Percentiles rank a stretch among this genome's conserved stretches.
Conservation (phyloP, 2,797 vertebrate species). For the Natrix natrix region DNA sequence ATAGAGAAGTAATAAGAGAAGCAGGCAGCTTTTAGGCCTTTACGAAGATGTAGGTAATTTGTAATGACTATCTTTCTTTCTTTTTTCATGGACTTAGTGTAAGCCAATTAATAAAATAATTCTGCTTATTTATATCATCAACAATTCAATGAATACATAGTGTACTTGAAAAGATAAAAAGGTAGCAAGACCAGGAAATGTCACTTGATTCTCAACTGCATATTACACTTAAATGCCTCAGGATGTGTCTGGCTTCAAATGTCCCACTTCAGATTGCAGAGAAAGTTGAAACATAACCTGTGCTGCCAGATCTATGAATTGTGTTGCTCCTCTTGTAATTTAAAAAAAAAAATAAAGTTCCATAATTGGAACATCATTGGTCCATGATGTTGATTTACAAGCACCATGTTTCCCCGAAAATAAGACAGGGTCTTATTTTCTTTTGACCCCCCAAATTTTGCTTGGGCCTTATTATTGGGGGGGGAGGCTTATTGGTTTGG, state of each 20-base stretch:
- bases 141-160: conserved; percentile 1
- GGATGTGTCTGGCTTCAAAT: conserved; percentile 35
- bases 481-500: no score
- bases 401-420: no score
- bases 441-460: no score
- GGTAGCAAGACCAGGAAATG: conserved; percentile 14
- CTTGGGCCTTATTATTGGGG: no score
- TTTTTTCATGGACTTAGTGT: neutral
- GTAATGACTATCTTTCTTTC: conserved; percentile 5
- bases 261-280: conserved; percentile 1
- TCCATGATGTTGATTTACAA: conserved; percentile 4
- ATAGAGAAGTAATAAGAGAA: neutral
- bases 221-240: conserved; percentile 20
- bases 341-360: neutral
- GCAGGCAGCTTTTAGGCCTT: neutral
- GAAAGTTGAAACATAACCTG: conserved; percentile 12
- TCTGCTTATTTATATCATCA: neutral
- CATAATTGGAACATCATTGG: conserved; percentile 1
- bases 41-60: conserved; percentile 15
- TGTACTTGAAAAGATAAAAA: conserved; percentile 41
- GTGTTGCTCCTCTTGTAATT: conserved; percentile 27
- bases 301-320: conserved; percentile 14
- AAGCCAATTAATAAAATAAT: neutral
- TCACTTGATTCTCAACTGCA: conserved; percentile 39
- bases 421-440: no score